phyloP scores from a whole-genome alignment of 2,888 invertebrate genomes.

The Tholera decimalis region DNA sequence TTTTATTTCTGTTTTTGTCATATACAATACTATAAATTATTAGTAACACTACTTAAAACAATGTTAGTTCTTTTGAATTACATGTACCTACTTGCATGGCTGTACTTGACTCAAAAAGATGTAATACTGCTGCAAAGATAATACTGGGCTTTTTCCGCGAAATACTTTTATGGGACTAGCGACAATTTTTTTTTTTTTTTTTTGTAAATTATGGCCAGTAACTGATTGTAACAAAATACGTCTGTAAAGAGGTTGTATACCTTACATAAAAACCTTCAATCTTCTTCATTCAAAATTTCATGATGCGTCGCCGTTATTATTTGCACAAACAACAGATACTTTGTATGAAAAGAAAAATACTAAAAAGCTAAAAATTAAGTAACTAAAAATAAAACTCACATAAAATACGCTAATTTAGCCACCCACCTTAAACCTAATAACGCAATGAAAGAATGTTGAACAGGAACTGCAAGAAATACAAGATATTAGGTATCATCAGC shows the following conservation, averaged over 20 bases:
- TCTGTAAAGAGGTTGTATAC: constrained; percentile 14
- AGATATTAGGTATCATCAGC: constrained; percentile 50
- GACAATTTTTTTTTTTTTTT: too few relatives aligned
- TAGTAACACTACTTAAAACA: too few relatives aligned
- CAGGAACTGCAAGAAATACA: constrained; percentile 49
- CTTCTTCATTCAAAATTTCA: too few relatives aligned
- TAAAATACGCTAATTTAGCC: background rate
- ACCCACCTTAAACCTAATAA: background rate
- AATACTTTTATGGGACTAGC: too few relatives aligned
- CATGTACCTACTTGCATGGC: too few relatives aligned
- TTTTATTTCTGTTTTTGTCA: too few relatives aligned
- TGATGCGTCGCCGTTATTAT: background rate
- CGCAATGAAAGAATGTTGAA: constrained; percentile 16
- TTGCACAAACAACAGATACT: background rate
- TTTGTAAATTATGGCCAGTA: background rate
- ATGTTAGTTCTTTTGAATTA: too few relatives aligned
- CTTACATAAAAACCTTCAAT: too few relatives aligned
- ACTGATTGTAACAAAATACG: background rate
- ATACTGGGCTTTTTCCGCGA: too few relatives aligned
- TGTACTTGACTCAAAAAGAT: too few relatives aligned
- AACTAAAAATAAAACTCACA: background rate
- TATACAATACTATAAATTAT: too few relatives aligned
- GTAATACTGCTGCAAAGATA: too few relatives aligned
- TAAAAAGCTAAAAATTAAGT: background rate
- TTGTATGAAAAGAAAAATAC: background rate